Base-by-base conservation (phyloP, 2,113 vertebrate genomes). In the Corythornis madagascariensis region DNA sequence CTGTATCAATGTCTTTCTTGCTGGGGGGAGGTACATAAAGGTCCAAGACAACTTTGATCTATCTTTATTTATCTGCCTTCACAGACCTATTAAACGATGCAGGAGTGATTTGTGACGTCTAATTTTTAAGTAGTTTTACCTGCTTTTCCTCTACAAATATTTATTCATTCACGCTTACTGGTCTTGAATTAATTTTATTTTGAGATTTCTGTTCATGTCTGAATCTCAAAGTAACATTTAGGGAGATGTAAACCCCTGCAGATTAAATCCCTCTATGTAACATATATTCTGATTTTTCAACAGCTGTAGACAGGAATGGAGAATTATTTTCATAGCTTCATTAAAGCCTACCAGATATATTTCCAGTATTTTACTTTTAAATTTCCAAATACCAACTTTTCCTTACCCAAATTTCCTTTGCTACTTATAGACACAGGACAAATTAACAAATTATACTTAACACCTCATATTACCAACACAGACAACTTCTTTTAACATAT, bases 341-440 rank as follows among this genome's bases (percentile, higher is more conserved):
- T 91, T 92, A 76, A 84, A 79, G 7, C 25, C 25, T 84, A 65
- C 10, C 40, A 86, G 19, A 73, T 89, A 5, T 50, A 93, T 69
- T 89, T 84, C 63, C 52, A 75, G 22, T 74, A 87, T 73, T 73
- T 74, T 50, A 70, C 64, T 89, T 93, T 81, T 48, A 93, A 40
- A 77, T 86, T 93, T 88, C 35, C 31, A 80, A 73, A 94, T 64
- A 21, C 4, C 8, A 43, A 48, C 1, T 21, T 78, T 59, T 66
- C 43, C 19, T 72, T 80, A 11, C 25, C 10, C 14, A 82, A 50
- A 73, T 69, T 79, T 89, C 11, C 19, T 65, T 85, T 76, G 43
- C 16, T 76, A 75, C 75, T 79, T 82, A 60, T 17, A 74, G 15
- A 29, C 1, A 0, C 5, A n/a, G 18, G 40, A 63, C 50, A 75